Percentiles rank a stretch among this genome's conserved stretches.
phyloP scores from a whole-genome alignment of 1,140 invertebrate genomes.

The Ruditapes philippinarum region DNA sequence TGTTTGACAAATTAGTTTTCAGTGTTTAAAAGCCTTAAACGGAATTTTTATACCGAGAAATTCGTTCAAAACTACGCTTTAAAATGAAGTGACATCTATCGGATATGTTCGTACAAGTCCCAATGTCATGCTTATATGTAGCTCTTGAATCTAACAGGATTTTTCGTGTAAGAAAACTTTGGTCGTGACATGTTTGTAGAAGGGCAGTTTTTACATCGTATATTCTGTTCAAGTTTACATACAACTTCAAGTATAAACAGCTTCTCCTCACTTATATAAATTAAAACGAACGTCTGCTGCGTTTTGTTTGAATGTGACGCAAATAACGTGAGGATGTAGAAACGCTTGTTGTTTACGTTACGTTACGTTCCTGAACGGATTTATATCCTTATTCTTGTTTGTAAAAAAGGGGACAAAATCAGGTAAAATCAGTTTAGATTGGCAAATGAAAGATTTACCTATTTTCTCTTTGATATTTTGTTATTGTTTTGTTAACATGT shows the following conservation, averaged over 20 bases:
- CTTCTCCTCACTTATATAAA: not conserved
- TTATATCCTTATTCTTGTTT: no score
- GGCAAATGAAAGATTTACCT: no score
- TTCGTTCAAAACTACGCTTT: conserved; percentile 17
- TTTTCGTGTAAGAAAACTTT: conserved; percentile 2
- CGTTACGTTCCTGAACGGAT: no score
- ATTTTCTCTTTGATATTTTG: no score
- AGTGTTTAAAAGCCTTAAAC: no score
- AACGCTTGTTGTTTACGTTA: no score
- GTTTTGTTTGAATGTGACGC: not conserved
- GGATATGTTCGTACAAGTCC: not conserved
- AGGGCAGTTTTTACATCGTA: conserved; percentile 24
- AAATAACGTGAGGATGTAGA: not conserved
- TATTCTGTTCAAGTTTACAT: not conserved
- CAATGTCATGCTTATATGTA: not conserved
- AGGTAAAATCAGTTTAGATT: no score
- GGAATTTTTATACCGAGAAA: not conserved
- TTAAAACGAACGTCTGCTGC: not conserved
- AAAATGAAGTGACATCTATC: not conserved
- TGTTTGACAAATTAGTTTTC: no score
- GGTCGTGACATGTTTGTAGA: conserved; percentile 15
- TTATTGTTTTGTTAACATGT: no score
- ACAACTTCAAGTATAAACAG: not conserved
- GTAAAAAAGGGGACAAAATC: no score
- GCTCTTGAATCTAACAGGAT: not conserved